phyloP scores from a whole-genome alignment of 2,888 invertebrate genomes.

The Empis stercorea region DNA sequence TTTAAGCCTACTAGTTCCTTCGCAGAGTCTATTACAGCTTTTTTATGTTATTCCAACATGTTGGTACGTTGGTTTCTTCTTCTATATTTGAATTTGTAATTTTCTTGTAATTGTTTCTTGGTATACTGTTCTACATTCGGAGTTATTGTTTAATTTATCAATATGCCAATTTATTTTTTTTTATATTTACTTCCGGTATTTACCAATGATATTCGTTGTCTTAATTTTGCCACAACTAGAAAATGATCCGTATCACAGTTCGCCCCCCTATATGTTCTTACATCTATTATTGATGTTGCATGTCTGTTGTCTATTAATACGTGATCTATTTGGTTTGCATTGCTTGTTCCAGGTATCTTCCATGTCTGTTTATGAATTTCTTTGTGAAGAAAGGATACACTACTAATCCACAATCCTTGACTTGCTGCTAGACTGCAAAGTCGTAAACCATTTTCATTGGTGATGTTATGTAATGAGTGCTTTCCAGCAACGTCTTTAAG shows the following conservation, averaged over 20 bases:
- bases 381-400: background rate
- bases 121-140: too few species aligned
- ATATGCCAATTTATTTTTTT: too few species aligned
- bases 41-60: too few species aligned
- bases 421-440: background rate
- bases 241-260: background rate
- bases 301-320: background rate
- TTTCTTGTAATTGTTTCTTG: too few species aligned
- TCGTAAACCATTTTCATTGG: background rate
- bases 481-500: background rate
- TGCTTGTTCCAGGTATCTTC: background rate
- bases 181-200: too few species aligned
- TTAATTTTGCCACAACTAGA: background rate
- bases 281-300: background rate
- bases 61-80: too few species aligned
- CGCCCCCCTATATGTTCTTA: background rate
- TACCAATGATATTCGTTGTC: background rate
- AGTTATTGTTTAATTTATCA: too few species aligned
- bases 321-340: background rate
- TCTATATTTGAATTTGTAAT: too few species aligned
- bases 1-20: background rate
- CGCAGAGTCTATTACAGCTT: background rate
- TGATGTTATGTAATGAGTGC: background rate
- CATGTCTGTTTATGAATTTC: background rate
- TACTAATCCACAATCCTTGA: background rate